These are phyloP conservation scores for Tapirus terrestris DNA, from an alignment of 2,113 vertebrate species.

Conservation along the genomic window DNA sequence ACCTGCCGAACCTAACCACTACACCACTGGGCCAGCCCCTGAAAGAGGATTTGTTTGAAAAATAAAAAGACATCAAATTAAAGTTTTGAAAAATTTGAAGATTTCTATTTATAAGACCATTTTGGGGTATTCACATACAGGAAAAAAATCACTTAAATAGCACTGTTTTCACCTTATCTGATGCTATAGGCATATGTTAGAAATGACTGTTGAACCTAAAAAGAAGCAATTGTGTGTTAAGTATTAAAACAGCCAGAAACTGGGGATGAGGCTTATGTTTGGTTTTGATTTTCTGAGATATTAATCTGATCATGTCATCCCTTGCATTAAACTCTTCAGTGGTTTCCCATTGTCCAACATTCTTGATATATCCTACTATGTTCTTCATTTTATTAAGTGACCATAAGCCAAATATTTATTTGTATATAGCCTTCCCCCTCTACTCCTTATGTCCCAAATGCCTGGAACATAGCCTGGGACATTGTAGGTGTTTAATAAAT, in stretches of 20 bases:
- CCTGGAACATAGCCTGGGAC: not conserved
- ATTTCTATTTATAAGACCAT: not conserved
- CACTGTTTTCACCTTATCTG: not conserved
- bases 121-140: not conserved
- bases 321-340: not conserved
- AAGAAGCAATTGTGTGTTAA: not conserved
- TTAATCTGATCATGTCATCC: not conserved
- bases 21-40: no score
- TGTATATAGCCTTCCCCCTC: not conserved
- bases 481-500: not conserved
- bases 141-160: not conserved
- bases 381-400: not conserved
- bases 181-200: not conserved
- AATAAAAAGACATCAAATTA: not conserved
- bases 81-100: not conserved
- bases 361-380: not conserved
- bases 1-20: no score
- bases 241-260: not conserved
- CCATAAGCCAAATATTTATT: not conserved
- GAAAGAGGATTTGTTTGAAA: not conserved
- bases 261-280: not conserved
- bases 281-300: not conserved
- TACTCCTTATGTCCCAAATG: not conserved
- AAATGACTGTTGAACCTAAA: constrained; percentile 10
- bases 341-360: not conserved